phyloP scores from a whole-genome alignment of 2,797 vertebrate genomes.

The Alosa sapidissima region DNA sequence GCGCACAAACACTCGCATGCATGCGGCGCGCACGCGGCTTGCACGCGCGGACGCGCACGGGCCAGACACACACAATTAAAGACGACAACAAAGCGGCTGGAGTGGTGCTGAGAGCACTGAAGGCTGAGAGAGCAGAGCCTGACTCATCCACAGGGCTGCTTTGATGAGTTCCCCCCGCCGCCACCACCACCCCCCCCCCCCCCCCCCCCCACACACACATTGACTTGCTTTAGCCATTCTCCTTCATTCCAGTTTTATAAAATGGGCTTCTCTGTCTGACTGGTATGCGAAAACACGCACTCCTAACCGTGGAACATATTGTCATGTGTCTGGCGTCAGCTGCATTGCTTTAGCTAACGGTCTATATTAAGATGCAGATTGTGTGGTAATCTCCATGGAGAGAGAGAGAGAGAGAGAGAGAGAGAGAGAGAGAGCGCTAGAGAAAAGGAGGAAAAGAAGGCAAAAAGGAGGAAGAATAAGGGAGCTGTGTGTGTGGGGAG shows the following conservation, averaged over 20 bases:
- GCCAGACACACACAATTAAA: not conserved
- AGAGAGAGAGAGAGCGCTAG: not conserved
- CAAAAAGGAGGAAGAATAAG: not conserved
- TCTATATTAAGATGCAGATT: not conserved
- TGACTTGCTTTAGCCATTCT: not conserved
- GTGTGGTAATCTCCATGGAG: not conserved
- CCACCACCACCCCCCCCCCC: not conserved
- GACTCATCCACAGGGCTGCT: not conserved
- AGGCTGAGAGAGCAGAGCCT: not conserved
- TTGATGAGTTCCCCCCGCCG: not conserved
- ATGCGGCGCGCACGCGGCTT: too few species aligned
- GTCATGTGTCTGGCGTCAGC: not conserved
- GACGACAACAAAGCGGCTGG: conserved; percentile 1
- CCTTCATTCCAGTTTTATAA: not conserved
- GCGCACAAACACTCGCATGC: not conserved
- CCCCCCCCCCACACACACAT: not conserved
- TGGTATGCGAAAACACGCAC: not conserved
- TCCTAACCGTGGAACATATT: not conserved
- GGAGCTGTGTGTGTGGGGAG: not conserved
- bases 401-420: not conserved
- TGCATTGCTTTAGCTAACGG: not conserved
- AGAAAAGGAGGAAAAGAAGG: not conserved
- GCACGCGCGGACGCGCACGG: not conserved
- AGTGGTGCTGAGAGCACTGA: not conserved
- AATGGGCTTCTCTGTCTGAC: not conserved